A percentile compares a stretch with the other conserved stretches of the same genome.
These are phyloP conservation scores for Charanyca ferruginea DNA, from an alignment of 2,888 invertebrate species.

Conservation along the genomic window DNA sequence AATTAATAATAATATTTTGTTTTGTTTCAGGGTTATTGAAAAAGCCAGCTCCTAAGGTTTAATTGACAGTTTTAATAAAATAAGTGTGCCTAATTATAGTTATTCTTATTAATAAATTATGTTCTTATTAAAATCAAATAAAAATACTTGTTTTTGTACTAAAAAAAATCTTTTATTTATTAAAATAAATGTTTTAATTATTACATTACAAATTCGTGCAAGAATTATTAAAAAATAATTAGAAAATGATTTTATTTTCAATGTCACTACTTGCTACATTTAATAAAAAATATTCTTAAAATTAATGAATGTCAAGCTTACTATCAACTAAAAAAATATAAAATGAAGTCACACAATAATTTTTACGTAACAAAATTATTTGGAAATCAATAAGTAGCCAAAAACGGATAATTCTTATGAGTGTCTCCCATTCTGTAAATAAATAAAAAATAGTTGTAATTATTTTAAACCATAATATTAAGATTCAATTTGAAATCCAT, in stretches of 20 bases:
- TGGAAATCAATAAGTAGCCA: constrained; percentile 77
- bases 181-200: constrained; percentile 6
- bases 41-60: constrained; percentile 59
- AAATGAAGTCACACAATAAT: not conserved
- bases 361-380: not conserved
- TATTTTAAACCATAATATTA: not conserved
- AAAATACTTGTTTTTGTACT: constrained; percentile 7
- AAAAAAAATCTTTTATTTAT: constrained; percentile 26
- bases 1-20: constrained; percentile 1
- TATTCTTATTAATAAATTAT: constrained; percentile 2
- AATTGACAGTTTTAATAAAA: not conserved
- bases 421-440: constrained; percentile 86
- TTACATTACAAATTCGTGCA: not conserved
- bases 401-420: constrained; percentile 89
- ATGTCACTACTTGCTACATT: not conserved
- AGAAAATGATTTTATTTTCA: not conserved
- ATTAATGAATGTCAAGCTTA: not conserved
- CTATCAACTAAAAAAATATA: not conserved
- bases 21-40: constrained; percentile 70
- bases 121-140: constrained; percentile 22
- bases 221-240: not conserved
- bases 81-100: constrained; percentile 15
- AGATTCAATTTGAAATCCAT: no score
- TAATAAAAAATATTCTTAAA: not conserved
- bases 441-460: constrained; percentile 38